Evolutionary conservation across 1,140 invertebrate species (phyloP).

Genomic region (Aphidius gifuensis): DNA sequence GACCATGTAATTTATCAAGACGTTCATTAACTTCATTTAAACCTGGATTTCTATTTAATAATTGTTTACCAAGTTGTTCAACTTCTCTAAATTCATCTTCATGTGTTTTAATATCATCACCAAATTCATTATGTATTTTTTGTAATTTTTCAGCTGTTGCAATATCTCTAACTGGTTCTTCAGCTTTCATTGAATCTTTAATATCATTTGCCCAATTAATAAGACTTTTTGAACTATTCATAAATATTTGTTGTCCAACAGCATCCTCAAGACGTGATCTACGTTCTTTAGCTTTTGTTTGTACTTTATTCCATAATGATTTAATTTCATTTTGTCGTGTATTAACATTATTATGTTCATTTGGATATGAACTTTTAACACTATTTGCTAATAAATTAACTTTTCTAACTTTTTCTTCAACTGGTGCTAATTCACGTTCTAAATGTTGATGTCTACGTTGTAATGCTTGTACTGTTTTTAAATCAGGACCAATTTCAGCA

Average conservation of each 20-base stretch:
- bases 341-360: conserved; percentile 82
- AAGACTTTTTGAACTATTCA: conserved; percentile 77
- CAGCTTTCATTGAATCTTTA: conserved; percentile 77
- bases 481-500: conserved; percentile 75
- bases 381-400: conserved; percentile 76
- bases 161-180: conserved; percentile 81
- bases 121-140: conserved; percentile 88
- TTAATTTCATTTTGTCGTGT: conserved; percentile 80
- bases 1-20: conserved; percentile 70
- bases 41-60: conserved; percentile 68
- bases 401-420: conserved; percentile 79
- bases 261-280: conserved; percentile 83
- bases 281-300: conserved; percentile 78
- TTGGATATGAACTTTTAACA: conserved; percentile 88
- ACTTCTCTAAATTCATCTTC: conserved; percentile 83
- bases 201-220: conserved; percentile 75
- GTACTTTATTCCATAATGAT: conserved; percentile 83
- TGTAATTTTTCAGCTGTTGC: conserved; percentile 85
- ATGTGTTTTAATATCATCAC: conserved; percentile 88
- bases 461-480: conserved; percentile 86
- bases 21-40: conserved; percentile 69
- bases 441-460: conserved; percentile 87
- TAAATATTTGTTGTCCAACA: conserved; percentile 92
- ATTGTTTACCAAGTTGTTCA: conserved; percentile 70
- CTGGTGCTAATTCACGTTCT: conserved; percentile 83